Base-by-base conservation (phyloP, 2,797 vertebrate genomes). In the Dermochelys coriacea region DNA sequence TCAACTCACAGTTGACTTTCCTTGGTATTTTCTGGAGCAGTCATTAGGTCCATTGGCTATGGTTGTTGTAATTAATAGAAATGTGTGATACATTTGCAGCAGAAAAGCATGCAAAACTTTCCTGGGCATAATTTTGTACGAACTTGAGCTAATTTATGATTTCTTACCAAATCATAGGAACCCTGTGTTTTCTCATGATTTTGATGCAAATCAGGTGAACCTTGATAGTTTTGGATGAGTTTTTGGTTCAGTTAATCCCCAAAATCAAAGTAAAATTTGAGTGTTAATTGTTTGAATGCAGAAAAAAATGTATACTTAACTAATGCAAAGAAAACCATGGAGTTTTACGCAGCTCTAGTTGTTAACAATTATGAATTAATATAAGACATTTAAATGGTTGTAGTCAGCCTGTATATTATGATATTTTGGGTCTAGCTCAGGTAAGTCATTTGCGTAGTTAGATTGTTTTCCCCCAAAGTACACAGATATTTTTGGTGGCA, bases 11-110 rank as follows among this genome's bases (percentile, higher is more conserved):
- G 25, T 45, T 95, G 4, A 1, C 52, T 83, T 10, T 10, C 41
- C 14, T 16, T 55, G 52, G 2, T 49, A 18, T 55, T 89, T 96
- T n/a, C 49, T 87, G 80, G 49, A 85, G 51, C n/a, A 86, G 50
- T 90, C 23, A 21, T 49, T 64, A 64, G 61, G 34, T 84, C 27
- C 79, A 6, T 55, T 92, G 31, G 25, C 59, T 0, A 0, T 19
- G 37, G 12, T 77, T 49, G 19, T 49, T 91, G 64, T 37, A 41
- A 45, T 81, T 93, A 55, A 8, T 82, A 79, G 21, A 79, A 92
- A 87, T 81, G 15, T 49, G 51, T 52, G 18, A 52, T 37, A 19
- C 34, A n/a, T 71, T 77, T 89, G n/a, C 86, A 51, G 12, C 75
- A 78, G 15, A 18, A 1, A 12, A 64, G 21, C 18, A 21, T 21